A percentile compares a stretch with the other conserved stretches of the same genome.
Evolutionary conservation across 2,113 vertebrate genomes (phyloP).

Genomic region (Dasypus novemcinctus): DNA sequence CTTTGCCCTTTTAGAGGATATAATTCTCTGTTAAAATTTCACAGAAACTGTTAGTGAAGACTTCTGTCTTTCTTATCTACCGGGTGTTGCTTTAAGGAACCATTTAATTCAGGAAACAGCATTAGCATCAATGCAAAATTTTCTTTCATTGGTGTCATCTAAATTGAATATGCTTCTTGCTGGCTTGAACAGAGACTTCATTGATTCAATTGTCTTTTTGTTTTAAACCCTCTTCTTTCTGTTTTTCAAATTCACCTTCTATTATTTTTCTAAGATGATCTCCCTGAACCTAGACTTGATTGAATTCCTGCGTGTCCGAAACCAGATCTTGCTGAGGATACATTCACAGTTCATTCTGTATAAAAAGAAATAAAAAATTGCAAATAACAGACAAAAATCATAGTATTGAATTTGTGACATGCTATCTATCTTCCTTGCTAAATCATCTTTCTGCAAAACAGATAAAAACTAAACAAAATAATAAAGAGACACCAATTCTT

Average conservation of each 20-base stretch:
- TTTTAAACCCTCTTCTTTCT: background rate
- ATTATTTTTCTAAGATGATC: slow-evolving; percentile 44
- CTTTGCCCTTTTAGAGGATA: background rate
- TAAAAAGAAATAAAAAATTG: slow-evolving; percentile 39
- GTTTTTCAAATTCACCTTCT: slow-evolving; percentile 10
- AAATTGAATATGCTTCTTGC: background rate
- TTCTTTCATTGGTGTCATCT: background rate
- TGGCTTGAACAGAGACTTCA: background rate
- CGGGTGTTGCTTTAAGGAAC: background rate
- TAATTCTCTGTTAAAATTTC: background rate
- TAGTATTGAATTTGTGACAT: background rate
- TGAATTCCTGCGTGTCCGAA: slow-evolving; percentile 52
- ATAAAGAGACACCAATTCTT: background rate
- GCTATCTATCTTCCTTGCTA: background rate
- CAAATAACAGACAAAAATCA: background rate
- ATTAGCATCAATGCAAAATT: background rate
- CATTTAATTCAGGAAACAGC: background rate
- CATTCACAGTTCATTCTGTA: slow-evolving; percentile 16
- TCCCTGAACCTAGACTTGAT: slow-evolving; percentile 28
- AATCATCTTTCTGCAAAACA: background rate
- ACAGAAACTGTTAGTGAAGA: background rate
- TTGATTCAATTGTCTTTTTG: background rate
- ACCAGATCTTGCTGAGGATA: background rate
- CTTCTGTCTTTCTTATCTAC: background rate
- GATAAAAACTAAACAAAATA: background rate